These are phyloP conservation scores for Caenorhabditis sp. DNA, from an alignment of 2,888 invertebrate genomes.

Conservation along the genomic window DNA sequence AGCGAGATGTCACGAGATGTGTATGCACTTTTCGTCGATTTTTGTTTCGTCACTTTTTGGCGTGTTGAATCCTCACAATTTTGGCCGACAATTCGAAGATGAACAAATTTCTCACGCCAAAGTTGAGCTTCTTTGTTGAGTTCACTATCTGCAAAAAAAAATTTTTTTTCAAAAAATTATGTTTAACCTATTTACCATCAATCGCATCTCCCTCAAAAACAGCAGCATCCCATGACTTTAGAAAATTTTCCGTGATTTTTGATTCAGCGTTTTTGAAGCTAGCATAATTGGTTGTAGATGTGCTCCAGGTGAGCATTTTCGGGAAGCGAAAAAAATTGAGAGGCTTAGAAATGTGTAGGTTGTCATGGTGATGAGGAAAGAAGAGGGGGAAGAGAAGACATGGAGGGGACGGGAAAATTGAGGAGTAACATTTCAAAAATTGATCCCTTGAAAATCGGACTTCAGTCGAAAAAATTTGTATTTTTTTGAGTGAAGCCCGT, in stretches of 20 bases:
- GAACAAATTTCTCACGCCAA: slow-evolving; percentile 22
- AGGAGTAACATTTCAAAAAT: too few relatives aligned
- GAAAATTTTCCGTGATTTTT: slow-evolving; percentile 12
- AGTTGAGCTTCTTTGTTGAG: slow-evolving; percentile 13
- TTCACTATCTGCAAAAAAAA: slow-evolving; percentile 16
- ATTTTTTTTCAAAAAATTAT: not conserved
- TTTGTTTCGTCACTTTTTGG: slow-evolving; percentile 1
- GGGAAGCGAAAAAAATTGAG: not conserved
- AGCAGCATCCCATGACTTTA: slow-evolving; percentile 22
- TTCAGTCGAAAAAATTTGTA: too few relatives aligned
- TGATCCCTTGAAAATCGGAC: too few relatives aligned
- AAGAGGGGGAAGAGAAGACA: too few relatives aligned
- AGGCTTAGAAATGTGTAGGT: not conserved
- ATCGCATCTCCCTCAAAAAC: slow-evolving; percentile 21
- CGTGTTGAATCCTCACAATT: not conserved
- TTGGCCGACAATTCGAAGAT: slow-evolving; percentile 18
- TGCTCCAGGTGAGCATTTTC: slow-evolving; percentile 31
- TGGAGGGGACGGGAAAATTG: too few relatives aligned
- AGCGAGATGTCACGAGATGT: slow-evolving; percentile 7
- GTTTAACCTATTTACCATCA: slow-evolving; percentile 15
- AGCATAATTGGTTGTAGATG: slow-evolving; percentile 7
- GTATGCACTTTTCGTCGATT: slow-evolving; percentile 17
- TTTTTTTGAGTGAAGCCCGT: too few relatives aligned
- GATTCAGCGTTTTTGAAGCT: slow-evolving; percentile 4
- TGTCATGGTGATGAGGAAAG: not conserved